These are phyloP conservation scores for Mycteria americana DNA, from an alignment of 2,797 vertebrate species.

Conservation along the genomic window DNA sequence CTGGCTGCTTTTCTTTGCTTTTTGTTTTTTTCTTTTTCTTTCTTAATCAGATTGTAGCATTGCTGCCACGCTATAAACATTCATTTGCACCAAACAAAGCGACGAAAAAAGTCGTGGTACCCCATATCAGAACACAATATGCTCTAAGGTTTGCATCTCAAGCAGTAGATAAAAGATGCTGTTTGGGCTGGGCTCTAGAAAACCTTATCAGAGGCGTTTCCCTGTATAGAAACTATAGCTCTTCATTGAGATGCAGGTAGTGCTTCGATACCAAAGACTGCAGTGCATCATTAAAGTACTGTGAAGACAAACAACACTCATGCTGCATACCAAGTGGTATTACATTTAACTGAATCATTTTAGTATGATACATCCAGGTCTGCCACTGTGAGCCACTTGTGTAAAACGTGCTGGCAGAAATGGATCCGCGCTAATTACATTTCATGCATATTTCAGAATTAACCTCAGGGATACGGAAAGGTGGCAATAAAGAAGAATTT, in stretches of 20 bases:
- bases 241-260: constrained; percentile 72
- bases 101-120: background rate
- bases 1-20: background rate
- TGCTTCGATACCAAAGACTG: constrained; percentile 39
- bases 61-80: background rate
- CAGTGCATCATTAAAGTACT: constrained; percentile 60
- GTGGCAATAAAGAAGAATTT: constrained; percentile 10
- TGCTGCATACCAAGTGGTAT: constrained; percentile 71
- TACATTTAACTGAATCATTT: constrained; percentile 70
- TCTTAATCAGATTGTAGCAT: background rate
- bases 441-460: constrained; percentile 55
- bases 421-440: constrained; percentile 51
- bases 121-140: background rate
- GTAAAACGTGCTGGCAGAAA: constrained; percentile 44
- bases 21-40: too few relatives aligned
- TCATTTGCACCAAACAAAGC: background rate
- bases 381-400: constrained; percentile 40
- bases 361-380: constrained; percentile 45
- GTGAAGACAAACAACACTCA: constrained; percentile 68
- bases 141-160: background rate
- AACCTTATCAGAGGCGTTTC: background rate
- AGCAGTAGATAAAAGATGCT: background rate
- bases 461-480: background rate
- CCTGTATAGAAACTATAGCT: background rate
- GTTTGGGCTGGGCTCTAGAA: background rate